Conservation (phyloP, 2,797 vertebrate species). For the Carapus acus region DNA sequence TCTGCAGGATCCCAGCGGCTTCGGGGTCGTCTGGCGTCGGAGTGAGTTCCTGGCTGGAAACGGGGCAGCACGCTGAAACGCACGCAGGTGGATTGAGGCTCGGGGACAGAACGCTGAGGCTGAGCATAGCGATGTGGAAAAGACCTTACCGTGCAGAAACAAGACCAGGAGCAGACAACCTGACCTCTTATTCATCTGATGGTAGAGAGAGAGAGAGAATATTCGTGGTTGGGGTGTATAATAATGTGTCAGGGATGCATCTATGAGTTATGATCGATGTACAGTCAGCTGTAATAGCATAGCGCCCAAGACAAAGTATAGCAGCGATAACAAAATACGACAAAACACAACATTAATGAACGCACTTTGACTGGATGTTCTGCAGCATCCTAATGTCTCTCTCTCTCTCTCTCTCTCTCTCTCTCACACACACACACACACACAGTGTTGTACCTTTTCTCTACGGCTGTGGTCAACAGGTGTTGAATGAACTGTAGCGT, state of each 20-base stretch:
- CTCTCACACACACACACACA: slow-evolving; percentile 1
- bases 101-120: not conserved
- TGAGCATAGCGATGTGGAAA: not conserved
- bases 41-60: slow-evolving; percentile 18
- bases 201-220: not conserved
- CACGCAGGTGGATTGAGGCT: not conserved
- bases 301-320: too few relatives aligned
- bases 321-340: too few relatives aligned
- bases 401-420: too few relatives aligned
- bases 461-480: slow-evolving; percentile 35
- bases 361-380: not conserved
- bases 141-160: slow-evolving; percentile 58
- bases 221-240: not conserved
- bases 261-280: too few relatives aligned
- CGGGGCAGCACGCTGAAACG: slow-evolving; percentile 42
- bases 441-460: slow-evolving; percentile 47
- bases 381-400: too few relatives aligned
- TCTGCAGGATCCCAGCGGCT: slow-evolving; percentile 44
- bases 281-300: too few relatives aligned
- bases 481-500: slow-evolving; percentile 42
- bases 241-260: too few relatives aligned
- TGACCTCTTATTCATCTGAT: slow-evolving; percentile 46
- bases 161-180: slow-evolving; percentile 47
- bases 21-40: slow-evolving; percentile 5
- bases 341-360: slow-evolving; percentile 1